These are phyloP conservation scores for Chromis chromis DNA, from an alignment of 2,797 vertebrate genomes.

Conservation along the genomic window DNA sequence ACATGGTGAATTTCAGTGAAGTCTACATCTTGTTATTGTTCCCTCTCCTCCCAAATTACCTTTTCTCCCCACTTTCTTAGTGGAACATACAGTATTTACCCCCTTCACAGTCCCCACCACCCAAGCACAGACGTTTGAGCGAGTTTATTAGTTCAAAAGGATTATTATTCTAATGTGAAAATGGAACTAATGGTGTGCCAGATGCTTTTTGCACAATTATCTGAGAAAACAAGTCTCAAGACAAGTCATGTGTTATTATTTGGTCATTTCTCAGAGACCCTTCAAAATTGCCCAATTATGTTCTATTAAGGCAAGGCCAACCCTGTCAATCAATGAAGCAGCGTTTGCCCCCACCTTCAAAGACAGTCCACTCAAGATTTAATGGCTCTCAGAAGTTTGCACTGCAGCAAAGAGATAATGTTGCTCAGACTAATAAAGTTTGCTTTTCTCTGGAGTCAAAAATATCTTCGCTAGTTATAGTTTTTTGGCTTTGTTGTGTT, in stretches of 20 bases:
- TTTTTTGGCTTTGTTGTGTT: constrained; percentile 1
- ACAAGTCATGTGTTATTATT: constrained; percentile 89
- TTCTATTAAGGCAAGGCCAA: constrained; percentile 98
- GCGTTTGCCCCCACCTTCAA: constrained; percentile 89
- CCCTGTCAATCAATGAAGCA: constrained; percentile 90
- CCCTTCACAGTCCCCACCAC: constrained; percentile 64
- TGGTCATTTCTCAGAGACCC: constrained; percentile 86
- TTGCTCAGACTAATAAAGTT: constrained; percentile 82
- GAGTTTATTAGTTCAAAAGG: constrained; percentile 87
- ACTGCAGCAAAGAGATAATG: constrained; percentile 64
- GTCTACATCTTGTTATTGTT: constrained; percentile 72
- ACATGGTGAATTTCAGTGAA: constrained; percentile 55
- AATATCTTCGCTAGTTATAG: constrained; percentile 23
- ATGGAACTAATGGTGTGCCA: constrained; percentile 88
- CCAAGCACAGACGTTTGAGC: constrained; percentile 80
- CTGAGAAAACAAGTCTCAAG: constrained; percentile 87
- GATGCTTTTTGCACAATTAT: constrained; percentile 87
- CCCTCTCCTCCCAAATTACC: constrained; percentile 64
- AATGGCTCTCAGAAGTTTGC: constrained; percentile 82
- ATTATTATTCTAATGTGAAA: constrained; percentile 90
- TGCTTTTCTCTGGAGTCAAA: constrained; percentile 42
- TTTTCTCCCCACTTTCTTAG: constrained; percentile 52
- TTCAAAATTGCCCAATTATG: constrained; percentile 97
- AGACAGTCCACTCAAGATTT: constrained; percentile 76
- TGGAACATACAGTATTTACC: constrained; percentile 71